These are phyloP conservation scores for Notechis scutatus DNA, from an alignment of 2,113 vertebrate genomes.

Conservation along the genomic window DNA sequence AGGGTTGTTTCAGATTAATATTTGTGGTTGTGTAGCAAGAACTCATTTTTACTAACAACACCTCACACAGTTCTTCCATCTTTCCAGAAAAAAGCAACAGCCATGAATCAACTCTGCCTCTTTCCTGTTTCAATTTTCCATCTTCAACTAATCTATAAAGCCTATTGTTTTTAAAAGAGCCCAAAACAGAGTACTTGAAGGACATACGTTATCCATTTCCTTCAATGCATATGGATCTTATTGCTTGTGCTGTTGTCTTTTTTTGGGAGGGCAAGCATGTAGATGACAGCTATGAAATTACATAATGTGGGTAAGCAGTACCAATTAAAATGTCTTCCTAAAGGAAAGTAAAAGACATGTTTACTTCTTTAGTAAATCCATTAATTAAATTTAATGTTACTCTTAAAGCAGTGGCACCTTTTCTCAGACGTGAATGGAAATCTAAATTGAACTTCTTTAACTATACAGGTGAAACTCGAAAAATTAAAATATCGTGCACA, in stretches of 20 bases:
- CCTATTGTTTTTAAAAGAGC: neutral
- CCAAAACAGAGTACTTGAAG: neutral
- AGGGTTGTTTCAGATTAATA: neutral
- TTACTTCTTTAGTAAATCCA: neutral
- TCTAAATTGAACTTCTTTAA: neutral
- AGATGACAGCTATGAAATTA: neutral
- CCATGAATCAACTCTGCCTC: neutral
- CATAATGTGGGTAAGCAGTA: neutral
- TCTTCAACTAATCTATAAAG: neutral
- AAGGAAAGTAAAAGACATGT: neutral
- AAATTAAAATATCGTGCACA: too few relatives aligned
- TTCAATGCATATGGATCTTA: neutral
- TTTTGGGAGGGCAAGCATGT: neutral
- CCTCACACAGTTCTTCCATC: neutral
- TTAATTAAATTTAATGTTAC: neutral
- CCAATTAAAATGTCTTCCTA: neutral
- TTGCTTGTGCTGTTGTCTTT: neutral
- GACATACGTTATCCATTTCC: neutral
- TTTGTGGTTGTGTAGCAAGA: neutral
- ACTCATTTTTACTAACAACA: neutral
- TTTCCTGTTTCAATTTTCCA: neutral
- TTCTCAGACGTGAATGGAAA: neutral
- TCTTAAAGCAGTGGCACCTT: neutral
- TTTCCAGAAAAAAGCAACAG: neutral
- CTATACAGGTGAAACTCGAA: neutral